Base-by-base conservation (phyloP, 2,113 vertebrate genomes). In the Muntiacus muntjak region DNA sequence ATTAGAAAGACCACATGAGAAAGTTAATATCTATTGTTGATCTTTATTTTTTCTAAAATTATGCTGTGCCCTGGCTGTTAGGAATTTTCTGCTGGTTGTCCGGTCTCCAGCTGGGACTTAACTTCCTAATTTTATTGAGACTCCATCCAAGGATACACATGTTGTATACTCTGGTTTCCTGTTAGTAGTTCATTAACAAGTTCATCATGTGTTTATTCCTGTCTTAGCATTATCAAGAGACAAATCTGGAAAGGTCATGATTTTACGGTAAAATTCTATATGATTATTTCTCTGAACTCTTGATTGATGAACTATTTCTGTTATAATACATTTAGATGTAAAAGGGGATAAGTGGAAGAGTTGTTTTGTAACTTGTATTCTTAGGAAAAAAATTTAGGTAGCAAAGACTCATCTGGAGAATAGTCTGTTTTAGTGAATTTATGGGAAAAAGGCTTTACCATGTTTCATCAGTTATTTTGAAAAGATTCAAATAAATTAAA, bases 121-220 rank as follows among this genome's bases (percentile, higher is more conserved):
- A 85, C n/a, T 94, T 97, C 47, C 87, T 91, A 88, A 91, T 95
- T 97, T 85, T 89, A 55, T 91, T 97, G 94, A 87, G 19, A 7
- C 33, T 97, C 19, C 83, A 74, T 93, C 40, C 83, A 89, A 97
- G 47, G 67, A 82, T 82, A 96, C 45, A 57, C 76, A 89, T 82
- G 9, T 57, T 57, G 33, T 86, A 71, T 25, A 52, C 67, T 95
- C 47, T 86, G 52, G 54, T 67, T 95, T 98, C 89, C 86, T 93
- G 71, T 58, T 78, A 95, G 47, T 79, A 54, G 7, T 86, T 96
- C 23, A 94, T 98, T 97, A 86, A 94, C 45, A 94, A 78, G 13
- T 94, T 96, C 33, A 79, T 91, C 55, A 91, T 94, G 60, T 95
- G 85, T 79, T 96, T 71, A 19, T 71, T 95, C 89, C 64, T 83